A percentile compares a stretch with the other conserved stretches of the same genome.
These are phyloP conservation scores for Epicauta chinensis DNA, from an alignment of 1,140 invertebrate species.

Conservation along the genomic window DNA sequence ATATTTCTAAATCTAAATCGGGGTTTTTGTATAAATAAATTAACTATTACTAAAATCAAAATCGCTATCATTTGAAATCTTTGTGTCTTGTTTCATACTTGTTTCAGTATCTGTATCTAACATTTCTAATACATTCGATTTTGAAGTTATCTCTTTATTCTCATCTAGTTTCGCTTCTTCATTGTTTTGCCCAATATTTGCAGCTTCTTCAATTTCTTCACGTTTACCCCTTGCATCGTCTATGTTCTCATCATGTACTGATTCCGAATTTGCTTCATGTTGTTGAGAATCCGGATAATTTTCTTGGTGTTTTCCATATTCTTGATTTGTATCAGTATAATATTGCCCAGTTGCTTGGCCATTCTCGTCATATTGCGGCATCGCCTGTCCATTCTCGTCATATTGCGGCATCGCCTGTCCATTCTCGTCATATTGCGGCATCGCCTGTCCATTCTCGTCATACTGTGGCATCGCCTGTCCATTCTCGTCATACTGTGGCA, in stretches of 20 bases:
- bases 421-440: constrained; percentile 7
- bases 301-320: constrained; percentile 1
- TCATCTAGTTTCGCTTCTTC: not conserved
- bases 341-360: not conserved
- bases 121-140: constrained; percentile 20
- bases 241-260: not conserved
- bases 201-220: constrained; percentile 4
- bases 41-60: constrained; percentile 12
- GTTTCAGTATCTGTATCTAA: constrained; percentile 28
- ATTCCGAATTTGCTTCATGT: constrained; percentile 3
- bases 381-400: not conserved
- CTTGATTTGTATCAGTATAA: not conserved
- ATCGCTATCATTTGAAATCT: constrained; percentile 10
- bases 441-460: too few species aligned
- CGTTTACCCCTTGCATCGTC: not conserved
- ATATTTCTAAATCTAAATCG: too few species aligned
- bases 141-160: not conserved
- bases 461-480: too few species aligned
- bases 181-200: not conserved
- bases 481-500: too few species aligned
- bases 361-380: constrained; percentile 3
- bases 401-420: constrained; percentile 4
- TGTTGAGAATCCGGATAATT: constrained; percentile 6
- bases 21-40: not conserved
- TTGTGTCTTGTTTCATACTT: constrained; percentile 18